These are phyloP conservation scores for Zaprionus taronus DNA, from an alignment of 1,140 invertebrate genomes.

Conservation along the genomic window DNA sequence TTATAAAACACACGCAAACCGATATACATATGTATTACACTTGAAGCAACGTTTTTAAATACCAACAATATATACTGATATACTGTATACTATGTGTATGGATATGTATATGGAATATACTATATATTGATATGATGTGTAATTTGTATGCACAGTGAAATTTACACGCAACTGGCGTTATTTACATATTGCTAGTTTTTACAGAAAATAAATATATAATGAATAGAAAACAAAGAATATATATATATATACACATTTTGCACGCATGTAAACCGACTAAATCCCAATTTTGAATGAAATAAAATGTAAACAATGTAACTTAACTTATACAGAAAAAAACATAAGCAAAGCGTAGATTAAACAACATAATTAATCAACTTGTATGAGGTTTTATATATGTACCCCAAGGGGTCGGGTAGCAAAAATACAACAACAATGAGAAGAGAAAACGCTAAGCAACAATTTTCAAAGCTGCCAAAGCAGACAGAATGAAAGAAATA, in stretches of 20 bases:
- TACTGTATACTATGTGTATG: conserved; percentile 40
- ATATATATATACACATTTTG: conserved; percentile 47
- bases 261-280: conserved; percentile 48
- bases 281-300: conserved; percentile 22
- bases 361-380: conserved; percentile 2
- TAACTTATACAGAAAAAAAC: conserved; percentile 51
- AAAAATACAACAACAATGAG: conserved; percentile 7
- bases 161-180: conserved; percentile 57
- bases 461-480: conserved; percentile 35
- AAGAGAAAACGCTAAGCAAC: conserved; percentile 19
- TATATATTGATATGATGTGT: conserved; percentile 16
- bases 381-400: conserved; percentile 34
- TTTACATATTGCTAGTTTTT: conserved; percentile 67
- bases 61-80: conserved; percentile 32
- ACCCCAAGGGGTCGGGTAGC: conserved; percentile 12
- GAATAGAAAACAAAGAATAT: conserved; percentile 18
- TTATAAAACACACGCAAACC: conserved; percentile 40
- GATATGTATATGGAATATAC: conserved; percentile 52
- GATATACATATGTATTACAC: conserved; percentile 38
- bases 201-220: conserved; percentile 43
- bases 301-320: conserved; percentile 68
- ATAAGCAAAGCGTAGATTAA: conserved; percentile 42
- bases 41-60: conserved; percentile 67
- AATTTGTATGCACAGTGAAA: conserved; percentile 58
- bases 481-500: conserved; percentile 9